phyloP scores from a whole-genome alignment of 1,140 invertebrate species.

The Drosophila obscura region DNA sequence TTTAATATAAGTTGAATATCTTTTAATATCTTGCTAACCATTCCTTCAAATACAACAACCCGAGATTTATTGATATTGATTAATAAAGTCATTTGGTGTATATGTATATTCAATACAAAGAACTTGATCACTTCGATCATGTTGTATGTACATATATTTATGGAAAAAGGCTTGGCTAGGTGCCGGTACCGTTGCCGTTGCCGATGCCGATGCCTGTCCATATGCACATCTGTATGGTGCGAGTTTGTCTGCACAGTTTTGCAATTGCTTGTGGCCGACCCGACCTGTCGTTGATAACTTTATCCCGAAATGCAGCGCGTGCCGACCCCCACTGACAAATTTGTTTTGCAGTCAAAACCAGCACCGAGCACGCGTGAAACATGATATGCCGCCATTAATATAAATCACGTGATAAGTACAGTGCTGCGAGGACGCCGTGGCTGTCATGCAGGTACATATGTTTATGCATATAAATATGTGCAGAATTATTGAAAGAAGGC shows the following conservation, averaged over 20 bases:
- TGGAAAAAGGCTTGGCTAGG: conserved; percentile 34
- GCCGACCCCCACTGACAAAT: conserved; percentile 84
- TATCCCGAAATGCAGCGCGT: conserved; percentile 79
- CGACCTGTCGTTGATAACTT: conserved; percentile 74
- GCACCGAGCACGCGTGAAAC: conserved; percentile 82
- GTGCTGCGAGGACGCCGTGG: conserved; percentile 56
- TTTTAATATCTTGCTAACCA: not conserved
- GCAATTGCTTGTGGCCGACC: conserved; percentile 27
- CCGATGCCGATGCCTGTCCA: conserved; percentile 15
- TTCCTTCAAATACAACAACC: too few relatives aligned
- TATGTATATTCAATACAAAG: too few relatives aligned
- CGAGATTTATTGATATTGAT: too few relatives aligned
- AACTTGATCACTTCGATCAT: too few relatives aligned
- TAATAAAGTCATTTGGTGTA: too few relatives aligned
- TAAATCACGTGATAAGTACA: conserved; percentile 81
- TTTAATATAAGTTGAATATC: too few relatives aligned
- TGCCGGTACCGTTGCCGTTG: conserved; percentile 12
- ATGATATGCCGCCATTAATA: conserved; percentile 83
- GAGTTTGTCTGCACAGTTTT: conserved; percentile 14
- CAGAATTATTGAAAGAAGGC: not conserved
- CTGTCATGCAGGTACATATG: conserved; percentile 39
- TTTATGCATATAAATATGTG: conserved; percentile 1
- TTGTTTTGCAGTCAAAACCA: conserved; percentile 78
- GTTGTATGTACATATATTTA: too few relatives aligned
- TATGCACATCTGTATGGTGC: conserved; percentile 15